Evolutionary conservation across 1,140 invertebrate species (phyloP).

Genomic region (Dinoponera quadriceps): DNA sequence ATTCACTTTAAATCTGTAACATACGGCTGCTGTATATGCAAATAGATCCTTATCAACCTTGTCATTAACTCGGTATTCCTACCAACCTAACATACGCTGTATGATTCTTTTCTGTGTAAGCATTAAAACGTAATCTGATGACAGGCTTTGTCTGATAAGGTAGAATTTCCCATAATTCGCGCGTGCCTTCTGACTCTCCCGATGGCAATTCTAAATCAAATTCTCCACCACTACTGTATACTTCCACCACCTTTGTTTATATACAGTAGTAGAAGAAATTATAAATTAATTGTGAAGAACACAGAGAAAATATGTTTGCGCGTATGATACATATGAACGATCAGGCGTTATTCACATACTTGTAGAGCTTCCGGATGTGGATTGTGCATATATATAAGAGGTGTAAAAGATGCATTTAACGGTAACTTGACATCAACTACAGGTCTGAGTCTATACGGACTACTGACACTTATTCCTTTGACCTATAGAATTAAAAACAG

Average conservation of each 20-base stretch:
- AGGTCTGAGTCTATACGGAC: constrained; percentile 95
- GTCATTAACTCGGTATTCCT: background rate
- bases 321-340: constrained; percentile 28
- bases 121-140: constrained; percentile 94
- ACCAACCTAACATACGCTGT: constrained; percentile 91
- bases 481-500: constrained; percentile 87
- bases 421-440: constrained; percentile 96
- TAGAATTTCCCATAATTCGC: constrained; percentile 95
- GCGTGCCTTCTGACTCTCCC: constrained; percentile 91
- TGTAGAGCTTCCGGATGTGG: constrained; percentile 94
- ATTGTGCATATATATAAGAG: constrained; percentile 97
- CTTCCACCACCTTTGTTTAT: constrained; percentile 90
- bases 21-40: constrained; percentile 30
- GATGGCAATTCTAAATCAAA: constrained; percentile 95
- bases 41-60: background rate
- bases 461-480: constrained; percentile 92
- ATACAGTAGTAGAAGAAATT: background rate
- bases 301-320: background rate
- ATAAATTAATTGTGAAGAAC: constrained; percentile 19
- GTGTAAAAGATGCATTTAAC: constrained; percentile 95
- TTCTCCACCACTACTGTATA: constrained; percentile 96
- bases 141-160: constrained; percentile 95
- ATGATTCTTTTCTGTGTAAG: constrained; percentile 91
- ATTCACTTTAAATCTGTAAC: constrained; percentile 90
- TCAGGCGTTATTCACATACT: constrained; percentile 86